phyloP scores from a whole-genome alignment of 2,888 invertebrate genomes.

The Erebia ligea region DNA sequence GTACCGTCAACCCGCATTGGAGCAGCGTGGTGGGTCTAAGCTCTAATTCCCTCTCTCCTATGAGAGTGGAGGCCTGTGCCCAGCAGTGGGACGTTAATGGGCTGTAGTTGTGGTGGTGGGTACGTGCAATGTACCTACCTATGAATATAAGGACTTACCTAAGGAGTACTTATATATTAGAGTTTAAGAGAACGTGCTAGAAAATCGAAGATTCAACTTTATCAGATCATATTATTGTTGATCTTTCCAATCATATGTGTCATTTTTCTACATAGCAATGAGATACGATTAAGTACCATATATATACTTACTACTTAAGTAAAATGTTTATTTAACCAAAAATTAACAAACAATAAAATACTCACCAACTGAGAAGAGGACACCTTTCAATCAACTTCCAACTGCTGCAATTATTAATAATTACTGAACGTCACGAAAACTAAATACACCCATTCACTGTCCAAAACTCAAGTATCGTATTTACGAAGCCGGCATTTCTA shows the following conservation, averaged over 20 bases:
- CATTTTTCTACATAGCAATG: background rate
- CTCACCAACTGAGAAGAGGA: slow-evolving; percentile 29
- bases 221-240: too few relatives aligned
- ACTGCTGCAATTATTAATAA: slow-evolving; percentile 24
- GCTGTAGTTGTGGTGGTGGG: too few relatives aligned
- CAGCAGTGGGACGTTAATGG: too few relatives aligned
- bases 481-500: slow-evolving; percentile 67
- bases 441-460: slow-evolving; percentile 38
- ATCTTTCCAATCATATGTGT: slow-evolving; percentile 16
- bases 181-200: too few relatives aligned
- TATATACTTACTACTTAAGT: background rate
- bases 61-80: too few relatives aligned
- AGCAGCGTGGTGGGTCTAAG: too few relatives aligned
- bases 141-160: too few relatives aligned
- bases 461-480: slow-evolving; percentile 29
- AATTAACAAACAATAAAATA: slow-evolving; percentile 16
- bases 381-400: slow-evolving; percentile 23
- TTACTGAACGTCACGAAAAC: slow-evolving; percentile 32
- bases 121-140: too few relatives aligned
- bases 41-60: too few relatives aligned
- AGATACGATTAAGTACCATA: background rate
- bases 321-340: background rate
- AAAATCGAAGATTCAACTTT: too few relatives aligned
- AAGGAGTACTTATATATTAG: too few relatives aligned
- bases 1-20: too few relatives aligned